These are phyloP conservation scores for Indri indri DNA, from an alignment of 2,113 vertebrate genomes.

Conservation along the genomic window DNA sequence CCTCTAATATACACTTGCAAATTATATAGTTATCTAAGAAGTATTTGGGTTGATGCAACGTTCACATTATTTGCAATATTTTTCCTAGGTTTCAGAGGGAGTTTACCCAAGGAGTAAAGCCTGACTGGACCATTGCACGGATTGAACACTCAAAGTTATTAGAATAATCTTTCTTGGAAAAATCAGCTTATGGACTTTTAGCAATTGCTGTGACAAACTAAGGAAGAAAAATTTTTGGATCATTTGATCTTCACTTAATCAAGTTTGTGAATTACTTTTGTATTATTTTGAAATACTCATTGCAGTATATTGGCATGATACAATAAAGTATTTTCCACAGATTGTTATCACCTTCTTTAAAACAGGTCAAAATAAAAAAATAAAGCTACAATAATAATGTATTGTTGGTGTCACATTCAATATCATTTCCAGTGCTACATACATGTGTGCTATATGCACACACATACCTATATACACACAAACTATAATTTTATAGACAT, in stretches of 20 bases:
- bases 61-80: constrained; percentile 26
- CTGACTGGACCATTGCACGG: constrained; percentile 95
- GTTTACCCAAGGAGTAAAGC: constrained; percentile 93
- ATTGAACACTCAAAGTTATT: constrained; percentile 95
- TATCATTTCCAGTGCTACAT: not conserved
- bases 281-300: constrained; percentile 61
- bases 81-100: constrained; percentile 94
- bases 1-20: not conserved
- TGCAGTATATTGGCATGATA: constrained; percentile 26
- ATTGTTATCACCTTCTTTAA: constrained; percentile 17
- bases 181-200: constrained; percentile 56
- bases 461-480: not conserved
- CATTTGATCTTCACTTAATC: constrained; percentile 52
- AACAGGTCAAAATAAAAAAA: constrained; percentile 16
- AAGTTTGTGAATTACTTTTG: constrained; percentile 71
- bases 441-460: not conserved
- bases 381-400: not conserved
- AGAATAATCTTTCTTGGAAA: constrained; percentile 83
- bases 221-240: constrained; percentile 58
- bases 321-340: constrained; percentile 76
- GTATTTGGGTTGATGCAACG: not conserved
- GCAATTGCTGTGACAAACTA: constrained; percentile 67
- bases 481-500: constrained; percentile 27
- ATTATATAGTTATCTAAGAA: constrained; percentile 16
- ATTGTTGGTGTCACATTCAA: not conserved